Evolutionary conservation across 2,113 vertebrate genomes (phyloP).

Genomic region (Thoracochromis brauschi): DNA sequence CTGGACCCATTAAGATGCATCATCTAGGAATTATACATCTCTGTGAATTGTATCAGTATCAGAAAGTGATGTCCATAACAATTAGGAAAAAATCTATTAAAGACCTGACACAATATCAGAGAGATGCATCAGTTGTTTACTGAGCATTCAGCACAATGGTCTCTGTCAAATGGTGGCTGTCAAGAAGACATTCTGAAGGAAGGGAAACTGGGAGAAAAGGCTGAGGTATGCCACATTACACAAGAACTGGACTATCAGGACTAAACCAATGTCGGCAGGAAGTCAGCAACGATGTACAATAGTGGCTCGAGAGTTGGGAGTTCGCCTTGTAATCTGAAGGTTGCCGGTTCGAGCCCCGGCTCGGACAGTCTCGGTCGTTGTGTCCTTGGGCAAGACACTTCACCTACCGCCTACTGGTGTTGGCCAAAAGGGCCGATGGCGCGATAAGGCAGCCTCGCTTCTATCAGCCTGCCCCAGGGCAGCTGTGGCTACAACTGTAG

Average conservation of each 20-base stretch:
- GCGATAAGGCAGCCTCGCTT: too few species aligned
- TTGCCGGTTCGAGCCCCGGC: too few species aligned
- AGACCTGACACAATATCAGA: neutral
- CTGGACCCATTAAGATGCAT: neutral
- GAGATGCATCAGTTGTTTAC: neutral
- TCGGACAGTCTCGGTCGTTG: too few species aligned
- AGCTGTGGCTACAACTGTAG: too few species aligned
- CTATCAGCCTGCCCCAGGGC: too few species aligned
- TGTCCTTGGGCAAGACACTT: too few species aligned
- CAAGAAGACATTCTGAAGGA: neutral
- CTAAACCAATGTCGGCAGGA: neutral
- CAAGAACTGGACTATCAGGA: neutral
- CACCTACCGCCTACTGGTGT: too few species aligned
- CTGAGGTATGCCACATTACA: neutral
- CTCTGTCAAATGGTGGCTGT: neutral
- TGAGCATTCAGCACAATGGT: neutral
- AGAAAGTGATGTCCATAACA: rapidly evolving
- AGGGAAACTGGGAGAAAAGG: neutral
- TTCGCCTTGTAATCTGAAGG: too few species aligned
- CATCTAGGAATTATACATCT: neutral
- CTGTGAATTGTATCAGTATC: neutral
- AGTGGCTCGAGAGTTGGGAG: too few species aligned
- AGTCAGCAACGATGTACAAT: neutral
- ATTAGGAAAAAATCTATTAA: neutral
- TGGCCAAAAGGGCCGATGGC: too few species aligned